Conservation (phyloP, 2,888 invertebrate species). For the Poecilus cupreus region DNA sequence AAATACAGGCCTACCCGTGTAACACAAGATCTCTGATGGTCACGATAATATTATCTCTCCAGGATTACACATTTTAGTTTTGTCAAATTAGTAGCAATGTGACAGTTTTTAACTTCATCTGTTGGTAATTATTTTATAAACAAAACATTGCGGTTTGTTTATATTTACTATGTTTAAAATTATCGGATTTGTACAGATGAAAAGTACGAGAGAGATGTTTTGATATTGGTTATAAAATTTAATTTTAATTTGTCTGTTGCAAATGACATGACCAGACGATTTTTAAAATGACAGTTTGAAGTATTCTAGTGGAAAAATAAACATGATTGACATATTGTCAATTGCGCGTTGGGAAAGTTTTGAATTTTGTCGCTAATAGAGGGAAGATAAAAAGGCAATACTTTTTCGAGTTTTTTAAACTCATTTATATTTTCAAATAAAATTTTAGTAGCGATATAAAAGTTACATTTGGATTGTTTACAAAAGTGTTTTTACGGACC, state of each 20-base stretch:
- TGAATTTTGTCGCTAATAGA: not conserved
- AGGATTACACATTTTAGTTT: not conserved
- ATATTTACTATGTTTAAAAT: slow-evolving; percentile 5
- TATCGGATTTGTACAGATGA: not conserved
- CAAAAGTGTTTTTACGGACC: slow-evolving; percentile 25
- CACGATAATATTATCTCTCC: not conserved
- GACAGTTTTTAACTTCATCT: not conserved
- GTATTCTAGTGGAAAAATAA: slow-evolving; percentile 3
- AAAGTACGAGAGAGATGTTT: no score
- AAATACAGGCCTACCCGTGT: not conserved
- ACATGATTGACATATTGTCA: slow-evolving; percentile 28
- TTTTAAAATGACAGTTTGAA: slow-evolving; percentile 23
- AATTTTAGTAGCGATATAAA: slow-evolving; percentile 32
- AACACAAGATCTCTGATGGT: not conserved
- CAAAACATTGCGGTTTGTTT: not conserved
- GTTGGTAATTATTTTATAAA: not conserved
- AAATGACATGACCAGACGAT: slow-evolving; percentile 7
- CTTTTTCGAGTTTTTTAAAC: not conserved
- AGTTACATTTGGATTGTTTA: slow-evolving; percentile 17
- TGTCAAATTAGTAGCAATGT: not conserved
- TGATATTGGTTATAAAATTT: slow-evolving; percentile 20
- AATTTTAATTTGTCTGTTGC: slow-evolving; percentile 14
- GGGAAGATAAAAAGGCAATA: not conserved
- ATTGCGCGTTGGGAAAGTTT: not conserved
- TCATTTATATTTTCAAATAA: slow-evolving; percentile 9